These are phyloP conservation scores for Oxygymnocypris stewartii DNA, from an alignment of 2,113 vertebrate genomes.

Conservation along the genomic window DNA sequence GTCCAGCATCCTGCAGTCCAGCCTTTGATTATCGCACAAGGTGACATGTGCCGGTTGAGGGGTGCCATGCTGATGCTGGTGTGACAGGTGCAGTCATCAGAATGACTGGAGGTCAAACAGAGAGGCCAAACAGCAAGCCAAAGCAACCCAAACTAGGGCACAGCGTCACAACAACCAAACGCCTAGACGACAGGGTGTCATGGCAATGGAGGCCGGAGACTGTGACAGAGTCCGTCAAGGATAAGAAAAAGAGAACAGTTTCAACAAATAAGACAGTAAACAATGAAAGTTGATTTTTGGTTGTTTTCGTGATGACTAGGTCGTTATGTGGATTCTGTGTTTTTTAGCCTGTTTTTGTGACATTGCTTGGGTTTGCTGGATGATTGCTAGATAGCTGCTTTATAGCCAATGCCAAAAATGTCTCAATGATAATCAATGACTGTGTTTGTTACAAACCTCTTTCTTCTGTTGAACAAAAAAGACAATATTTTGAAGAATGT, in stretches of 20 bases:
- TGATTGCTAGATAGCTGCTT: neutral
- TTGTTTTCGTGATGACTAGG: neutral
- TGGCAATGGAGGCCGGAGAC: neutral
- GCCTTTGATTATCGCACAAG: conserved; percentile 38
- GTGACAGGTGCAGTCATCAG: conserved; percentile 46
- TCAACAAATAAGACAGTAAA: neutral
- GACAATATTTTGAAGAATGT: too few species aligned
- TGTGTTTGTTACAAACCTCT: too few species aligned
- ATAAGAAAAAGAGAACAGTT: neutral
- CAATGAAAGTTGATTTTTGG: neutral
- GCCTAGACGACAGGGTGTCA: conserved; percentile 9
- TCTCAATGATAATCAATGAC: too few species aligned
- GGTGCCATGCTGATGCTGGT: conserved; percentile 49
- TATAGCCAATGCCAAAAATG: neutral
- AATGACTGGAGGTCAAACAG: conserved; percentile 49
- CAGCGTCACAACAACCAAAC: neutral
- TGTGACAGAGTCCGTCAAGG: conserved; percentile 13
- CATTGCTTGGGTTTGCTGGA: neutral
- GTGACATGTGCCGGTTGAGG: conserved; percentile 50
- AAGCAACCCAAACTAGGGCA: conserved; percentile 37
- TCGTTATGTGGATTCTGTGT: neutral
- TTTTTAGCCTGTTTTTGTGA: neutral
- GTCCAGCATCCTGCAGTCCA: conserved; percentile 7
- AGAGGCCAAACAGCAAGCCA: conserved; percentile 21
- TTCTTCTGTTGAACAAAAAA: too few species aligned